Base-by-base conservation (phyloP, 2,888 invertebrate genomes). In the Sesamia inferens region DNA sequence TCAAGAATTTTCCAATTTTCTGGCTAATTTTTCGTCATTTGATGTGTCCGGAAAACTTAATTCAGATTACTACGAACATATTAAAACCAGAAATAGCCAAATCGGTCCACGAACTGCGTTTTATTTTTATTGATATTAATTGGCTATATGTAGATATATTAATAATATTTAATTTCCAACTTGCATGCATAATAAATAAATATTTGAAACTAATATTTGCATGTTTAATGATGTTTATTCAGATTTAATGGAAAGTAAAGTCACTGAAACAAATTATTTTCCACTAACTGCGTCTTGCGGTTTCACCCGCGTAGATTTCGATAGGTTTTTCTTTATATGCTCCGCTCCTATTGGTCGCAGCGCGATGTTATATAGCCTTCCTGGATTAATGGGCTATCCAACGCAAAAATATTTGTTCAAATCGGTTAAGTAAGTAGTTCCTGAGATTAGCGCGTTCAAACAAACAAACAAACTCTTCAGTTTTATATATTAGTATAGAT, bases 201-300 rank as follows among this genome's bases (percentile, higher is more conserved):
- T 31, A 31, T 31, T 3, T 31, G 31, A 31, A 31, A 14, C 24
- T 7, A n/a, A 24, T 5, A 22, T 58, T 66, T 1, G 47, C 44
- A 55, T 74, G 7, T 54, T 31, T 19, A 42, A 54, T 69, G 19
- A 47, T 76, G 31, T 71, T 73, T 19, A 64, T 59, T 44, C 51
- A 68, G 24, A 70, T 42, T 76, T 55, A 68, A 80, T 70, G 65
- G 65, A 39, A 31, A 42, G 54, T 62, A n/a, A 14, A 57, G 39
- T 42, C 7, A 61, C 42, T 54, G 39, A 68, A 71, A 63, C 31
- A 13, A 62, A 65, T 64, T 71, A 66, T 59, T 65, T 73, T 77
- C 42, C 39, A 42, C n/a, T n/a, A n/a, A n/a, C n/a, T n/a, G n/a
- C n/a, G n/a, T n/a, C n/a, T n/a, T n/a, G n/a, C n/a, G n/a, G n/a